A percentile compares a stretch with the other conserved stretches of the same genome.
phyloP scores from a whole-genome alignment of 2,888 invertebrate species.

The Caenorhabditis drosophilae region DNA sequence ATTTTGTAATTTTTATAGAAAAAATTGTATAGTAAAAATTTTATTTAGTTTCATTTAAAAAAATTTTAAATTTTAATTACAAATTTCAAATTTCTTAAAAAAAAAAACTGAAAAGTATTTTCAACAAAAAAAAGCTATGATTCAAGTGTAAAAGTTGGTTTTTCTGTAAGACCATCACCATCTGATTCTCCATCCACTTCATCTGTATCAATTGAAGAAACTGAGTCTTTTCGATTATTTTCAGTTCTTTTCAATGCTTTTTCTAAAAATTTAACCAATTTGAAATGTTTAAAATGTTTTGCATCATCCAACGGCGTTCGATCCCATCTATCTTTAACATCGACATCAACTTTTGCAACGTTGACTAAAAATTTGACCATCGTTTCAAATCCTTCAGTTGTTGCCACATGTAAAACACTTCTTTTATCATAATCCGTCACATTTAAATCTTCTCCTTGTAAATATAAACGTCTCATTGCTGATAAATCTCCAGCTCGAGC shows the following conservation, averaged over 20 bases:
- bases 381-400: slow-evolving; percentile 58
- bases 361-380: slow-evolving; percentile 60
- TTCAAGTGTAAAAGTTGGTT: slow-evolving; percentile 27
- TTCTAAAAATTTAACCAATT: slow-evolving; percentile 76
- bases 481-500: slow-evolving; percentile 35
- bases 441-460: slow-evolving; percentile 61
- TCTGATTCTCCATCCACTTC: slow-evolving; percentile 27
- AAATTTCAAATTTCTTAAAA: background rate
- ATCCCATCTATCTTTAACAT: slow-evolving; percentile 58
- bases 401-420: slow-evolving; percentile 54
- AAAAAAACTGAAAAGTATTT: background rate
- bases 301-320: slow-evolving; percentile 63
- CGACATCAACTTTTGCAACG: slow-evolving; percentile 54
- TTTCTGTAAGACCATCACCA: slow-evolving; percentile 22
- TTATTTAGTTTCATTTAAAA: slow-evolving; percentile 3
- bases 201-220: slow-evolving; percentile 27
- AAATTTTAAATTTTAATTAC: background rate
- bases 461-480: slow-evolving; percentile 44
- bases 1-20: too few relatives aligned
- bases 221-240: slow-evolving; percentile 19
- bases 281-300: slow-evolving; percentile 37
- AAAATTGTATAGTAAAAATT: background rate
- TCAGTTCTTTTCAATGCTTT: slow-evolving; percentile 58
- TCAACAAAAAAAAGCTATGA: background rate
- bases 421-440: slow-evolving; percentile 60